Evolutionary conservation across 2,888 invertebrate genomes (phyloP), one percentile per base, ranked within the genome.

Genomic region (Sthenelais limicola): DNA sequence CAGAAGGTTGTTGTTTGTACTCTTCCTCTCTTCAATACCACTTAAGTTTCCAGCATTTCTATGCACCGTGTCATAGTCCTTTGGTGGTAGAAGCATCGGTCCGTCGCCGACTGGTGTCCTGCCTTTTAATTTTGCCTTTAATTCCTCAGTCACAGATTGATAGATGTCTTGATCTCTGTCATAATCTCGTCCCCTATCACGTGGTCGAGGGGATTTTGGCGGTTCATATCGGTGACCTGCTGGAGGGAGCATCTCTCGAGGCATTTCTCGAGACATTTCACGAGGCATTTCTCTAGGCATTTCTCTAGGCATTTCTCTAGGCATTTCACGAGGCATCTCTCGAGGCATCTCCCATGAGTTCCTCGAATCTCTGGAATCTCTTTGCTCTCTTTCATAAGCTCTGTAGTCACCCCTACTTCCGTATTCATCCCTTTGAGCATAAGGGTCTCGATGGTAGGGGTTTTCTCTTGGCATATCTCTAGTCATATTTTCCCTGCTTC

Each of bases 71-170:
- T 72, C 67, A 52, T 72, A 72, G 26, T 72, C 72, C 47, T 66
- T 72, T n/a, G 72, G 66, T n/a, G 72, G 72, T 0, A 66, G 43
- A 24, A 72, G 49, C 9, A 72, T 18, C 9, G 71, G 71, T 7
- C 47, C 71, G 3, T 7, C 33, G 9, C 54, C 26, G n/a, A n/a
- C 51, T 12, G 28, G 28, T 5, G 9, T 24, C 35, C 52, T 28
- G 24, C 49, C 52, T 30, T 47, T 15, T 7, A 67, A 30, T 32
- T 72, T 72, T 3, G 35, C 66, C 62, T 51, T 33, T 0, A 67
- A n/a, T 28, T 66, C 72, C 49, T 51, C 66, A 15, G 66, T 38
- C 30, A 72, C 33, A 3, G 72, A 49, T 26, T 72, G 32, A 28
- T 49, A 72, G 9, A 56, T 54, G 4, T 54, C 49, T 54, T 56